phyloP scores from a whole-genome alignment of 2,113 vertebrate genomes.

The Percina caprodes region DNA sequence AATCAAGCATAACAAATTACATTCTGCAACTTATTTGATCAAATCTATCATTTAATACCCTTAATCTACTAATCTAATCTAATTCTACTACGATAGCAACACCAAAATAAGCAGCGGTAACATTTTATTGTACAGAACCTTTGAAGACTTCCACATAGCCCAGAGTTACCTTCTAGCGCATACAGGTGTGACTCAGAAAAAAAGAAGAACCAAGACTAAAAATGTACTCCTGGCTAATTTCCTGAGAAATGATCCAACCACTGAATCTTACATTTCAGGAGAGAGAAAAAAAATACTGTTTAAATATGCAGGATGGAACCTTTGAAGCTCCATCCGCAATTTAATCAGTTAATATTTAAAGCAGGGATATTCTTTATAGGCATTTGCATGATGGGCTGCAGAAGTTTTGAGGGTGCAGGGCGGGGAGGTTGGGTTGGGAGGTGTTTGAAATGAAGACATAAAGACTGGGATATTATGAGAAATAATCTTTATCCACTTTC shows the following conservation, averaged over 20 bases:
- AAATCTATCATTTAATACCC: background rate
- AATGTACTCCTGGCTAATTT: conserved; percentile 44
- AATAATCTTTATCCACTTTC: conserved; percentile 49
- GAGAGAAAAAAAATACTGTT: conserved; percentile 42
- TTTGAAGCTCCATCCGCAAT: conserved; percentile 77
- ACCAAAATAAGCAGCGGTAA: background rate
- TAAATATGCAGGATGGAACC: conserved; percentile 73
- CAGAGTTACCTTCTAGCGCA: conserved; percentile 8
- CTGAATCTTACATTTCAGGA: conserved; percentile 59
- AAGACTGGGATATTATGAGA: conserved; percentile 33
- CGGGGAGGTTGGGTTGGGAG: background rate
- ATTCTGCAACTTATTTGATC: background rate
- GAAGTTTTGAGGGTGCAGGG: conserved; percentile 10
- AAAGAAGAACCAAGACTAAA: conserved; percentile 49
- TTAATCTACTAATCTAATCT: background rate
- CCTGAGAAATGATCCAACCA: conserved; percentile 44
- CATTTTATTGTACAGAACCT: conserved; percentile 3
- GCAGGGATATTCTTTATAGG: conserved; percentile 71
- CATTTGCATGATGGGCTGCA: conserved; percentile 52
- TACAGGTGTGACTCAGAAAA: conserved; percentile 47
- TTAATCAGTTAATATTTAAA: conserved; percentile 81
- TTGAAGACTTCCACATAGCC: conserved; percentile 15
- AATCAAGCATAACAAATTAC: background rate
- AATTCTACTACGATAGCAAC: background rate
- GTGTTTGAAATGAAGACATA: conserved; percentile 43